Evolutionary conservation across 2,797 vertebrate species (phyloP), one percentile per base, ranked within the genome.

Genomic region (Microtus obscurus): DNA sequence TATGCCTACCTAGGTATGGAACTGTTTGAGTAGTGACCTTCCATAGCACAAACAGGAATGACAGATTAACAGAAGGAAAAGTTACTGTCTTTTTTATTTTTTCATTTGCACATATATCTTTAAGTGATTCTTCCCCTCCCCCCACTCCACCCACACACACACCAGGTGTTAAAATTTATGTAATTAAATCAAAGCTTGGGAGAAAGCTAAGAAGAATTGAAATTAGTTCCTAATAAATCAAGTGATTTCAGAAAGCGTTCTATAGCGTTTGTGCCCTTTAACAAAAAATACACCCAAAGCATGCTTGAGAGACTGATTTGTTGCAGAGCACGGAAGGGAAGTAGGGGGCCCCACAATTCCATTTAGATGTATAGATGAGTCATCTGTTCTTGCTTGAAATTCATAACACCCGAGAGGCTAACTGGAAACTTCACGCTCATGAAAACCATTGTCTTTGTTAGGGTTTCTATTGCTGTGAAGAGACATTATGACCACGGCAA

Each of bases 181-280:
- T 93, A 95, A 91, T 94, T 95, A 94, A 87, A 88, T 90, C 83
- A 96, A 95, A 95, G 77, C 12, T 63, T 81, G 25, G 29, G 40
- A 43, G 48, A 83, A 29, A 43, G 13, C 77, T 85, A 76, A 25
- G 27, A 73, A 88, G 56, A 88, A 74, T 5, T 86, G 61, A 95
- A 81, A 51, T 37, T 69, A 51, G 6, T 51, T 86, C 9, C n/a
- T 16, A 11, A 81, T 63, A 82, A 93, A 73, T 96, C 74, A 94
- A 78, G 6, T 91, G 82, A 87, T 13, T 37, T 34, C 48, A 77
- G 81, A 81, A 93, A 63, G 56, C 17, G 10, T 77, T 85, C 53
- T 89, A 48, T 17, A 45, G 29, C 69, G 53, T 45, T 56, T 87
- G 43, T 31, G 53, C 31, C 59, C 5, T 82, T n/a, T 11, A 11